Conservation (phyloP, 2,113 vertebrate species). For the Xiphophorus hellerii region DNA sequence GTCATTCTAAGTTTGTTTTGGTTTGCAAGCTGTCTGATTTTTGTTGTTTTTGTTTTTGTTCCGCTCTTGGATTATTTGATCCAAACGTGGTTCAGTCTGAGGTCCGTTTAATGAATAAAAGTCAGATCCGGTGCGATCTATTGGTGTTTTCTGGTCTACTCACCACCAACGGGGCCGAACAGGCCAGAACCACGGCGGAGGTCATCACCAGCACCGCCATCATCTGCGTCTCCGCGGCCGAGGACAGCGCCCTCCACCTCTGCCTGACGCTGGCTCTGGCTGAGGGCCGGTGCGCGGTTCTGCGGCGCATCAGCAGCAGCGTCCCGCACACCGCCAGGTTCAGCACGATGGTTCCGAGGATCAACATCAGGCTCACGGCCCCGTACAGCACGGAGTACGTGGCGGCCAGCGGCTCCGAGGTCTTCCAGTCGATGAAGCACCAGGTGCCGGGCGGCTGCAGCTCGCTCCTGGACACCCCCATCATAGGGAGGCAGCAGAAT, state of each 20-base stretch:
- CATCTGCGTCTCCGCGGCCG: conserved; percentile 96
- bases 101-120: too few relatives aligned
- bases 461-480: conserved; percentile 85
- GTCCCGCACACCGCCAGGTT: conserved; percentile 93
- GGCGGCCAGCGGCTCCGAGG: conserved; percentile 65
- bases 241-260: conserved; percentile 79
- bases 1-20: too few relatives aligned
- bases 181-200: conserved; percentile 92
- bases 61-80: too few relatives aligned
- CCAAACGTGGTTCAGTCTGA: too few relatives aligned
- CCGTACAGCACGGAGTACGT: conserved; percentile 92
- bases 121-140: not conserved
- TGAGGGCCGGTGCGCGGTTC: conserved; percentile 84
- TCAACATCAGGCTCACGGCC: conserved; percentile 89
- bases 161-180: conserved; percentile 96
- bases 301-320: conserved; percentile 91
- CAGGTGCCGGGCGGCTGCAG: conserved; percentile 87
- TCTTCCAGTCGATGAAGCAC: conserved; percentile 96
- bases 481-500: conserved; percentile 93
- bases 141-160: conserved; percentile 52
- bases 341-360: conserved; percentile 89
- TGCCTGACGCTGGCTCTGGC: conserved; percentile 85
- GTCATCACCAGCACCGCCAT: conserved; percentile 94
- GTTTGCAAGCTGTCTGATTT: too few relatives aligned
- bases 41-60: too few relatives aligned